Evolutionary conservation across 2,797 vertebrate species (phyloP).

Genomic region (Monodelphis domestica): DNA sequence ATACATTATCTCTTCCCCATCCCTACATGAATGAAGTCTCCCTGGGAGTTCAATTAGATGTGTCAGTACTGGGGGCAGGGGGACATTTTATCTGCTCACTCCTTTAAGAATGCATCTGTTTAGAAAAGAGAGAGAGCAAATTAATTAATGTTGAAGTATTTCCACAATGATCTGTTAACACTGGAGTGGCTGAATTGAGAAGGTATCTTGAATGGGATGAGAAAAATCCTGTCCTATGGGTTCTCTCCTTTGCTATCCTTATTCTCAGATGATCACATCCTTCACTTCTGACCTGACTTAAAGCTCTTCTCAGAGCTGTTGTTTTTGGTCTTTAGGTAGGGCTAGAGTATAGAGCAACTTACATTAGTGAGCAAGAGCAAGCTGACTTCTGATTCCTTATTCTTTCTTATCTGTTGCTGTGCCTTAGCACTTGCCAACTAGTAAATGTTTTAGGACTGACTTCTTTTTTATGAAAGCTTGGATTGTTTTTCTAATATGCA

Average conservation of each 20-base stretch:
- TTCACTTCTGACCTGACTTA: background rate
- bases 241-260: background rate
- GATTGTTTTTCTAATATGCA: background rate
- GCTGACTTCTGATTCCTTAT: background rate
- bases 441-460: background rate
- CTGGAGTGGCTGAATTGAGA: background rate
- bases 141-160: background rate
- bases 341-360: background rate
- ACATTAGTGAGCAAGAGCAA: background rate
- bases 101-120: background rate
- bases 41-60: background rate
- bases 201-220: background rate
- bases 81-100: background rate
- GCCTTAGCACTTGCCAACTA: background rate
- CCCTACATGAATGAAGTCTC: background rate
- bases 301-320: background rate
- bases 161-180: background rate
- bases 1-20: background rate
- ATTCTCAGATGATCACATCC: background rate
- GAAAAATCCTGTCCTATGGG: background rate
- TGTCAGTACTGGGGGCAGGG: background rate
- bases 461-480: background rate
- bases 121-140: background rate
- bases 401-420: background rate
- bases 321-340: background rate